Conservation (phyloP, 1,140 invertebrate species). For the Doryteuthis pealeii region DNA sequence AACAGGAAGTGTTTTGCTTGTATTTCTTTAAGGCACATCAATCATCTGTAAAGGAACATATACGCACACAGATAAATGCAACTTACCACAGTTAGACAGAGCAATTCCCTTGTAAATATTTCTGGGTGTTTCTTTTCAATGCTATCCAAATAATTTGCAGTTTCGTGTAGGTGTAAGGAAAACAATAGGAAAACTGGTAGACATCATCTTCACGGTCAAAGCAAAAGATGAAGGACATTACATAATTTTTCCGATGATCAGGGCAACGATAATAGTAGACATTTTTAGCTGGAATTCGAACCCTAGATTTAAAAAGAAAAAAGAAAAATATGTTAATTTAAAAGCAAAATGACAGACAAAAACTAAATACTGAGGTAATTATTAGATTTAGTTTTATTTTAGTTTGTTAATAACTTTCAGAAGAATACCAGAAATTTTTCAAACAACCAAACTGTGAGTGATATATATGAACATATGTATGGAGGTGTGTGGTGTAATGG, state of each 20-base stretch:
- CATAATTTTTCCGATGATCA: conserved; percentile 86
- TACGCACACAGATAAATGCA: not conserved
- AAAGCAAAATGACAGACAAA: too few relatives aligned
- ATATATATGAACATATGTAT: too few relatives aligned
- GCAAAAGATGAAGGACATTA: conserved; percentile 89
- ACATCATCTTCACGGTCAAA: conserved; percentile 91
- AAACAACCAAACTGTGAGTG: too few relatives aligned
- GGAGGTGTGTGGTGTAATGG: too few relatives aligned
- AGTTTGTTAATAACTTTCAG: too few relatives aligned
- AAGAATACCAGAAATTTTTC: too few relatives aligned
- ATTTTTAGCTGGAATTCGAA: conserved; percentile 77
- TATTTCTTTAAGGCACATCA: too few relatives aligned
- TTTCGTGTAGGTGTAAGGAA: conserved; percentile 91
- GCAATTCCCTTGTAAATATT: conserved; percentile 70
- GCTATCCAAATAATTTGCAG: conserved; percentile 79
- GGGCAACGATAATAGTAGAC: conserved; percentile 93
- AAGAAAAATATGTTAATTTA: too few relatives aligned
- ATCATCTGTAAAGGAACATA: not conserved
- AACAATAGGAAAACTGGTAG: conserved; percentile 90
- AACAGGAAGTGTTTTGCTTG: too few relatives aligned
- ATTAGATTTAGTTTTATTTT: too few relatives aligned
- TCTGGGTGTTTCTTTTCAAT: conserved; percentile 70
- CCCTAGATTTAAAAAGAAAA: conserved; percentile 64
- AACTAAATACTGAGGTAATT: too few relatives aligned
- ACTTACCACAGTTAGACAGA: conserved; percentile 72